Conservation (phyloP, 2,888 invertebrate genomes). For the Eupithecia centaureata region DNA sequence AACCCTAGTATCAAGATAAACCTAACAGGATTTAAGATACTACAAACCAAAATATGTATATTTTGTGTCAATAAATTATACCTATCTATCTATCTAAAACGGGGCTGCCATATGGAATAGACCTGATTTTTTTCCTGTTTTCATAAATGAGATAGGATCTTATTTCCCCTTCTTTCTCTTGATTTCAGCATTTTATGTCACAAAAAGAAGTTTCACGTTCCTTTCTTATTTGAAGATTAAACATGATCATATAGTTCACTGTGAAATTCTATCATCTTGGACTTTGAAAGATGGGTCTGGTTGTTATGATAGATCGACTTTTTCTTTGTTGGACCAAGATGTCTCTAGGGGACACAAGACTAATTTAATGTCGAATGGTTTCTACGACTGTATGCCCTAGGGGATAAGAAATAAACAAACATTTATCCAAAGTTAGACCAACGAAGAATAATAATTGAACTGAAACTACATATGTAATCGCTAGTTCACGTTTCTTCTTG, state of each 20-base stretch:
- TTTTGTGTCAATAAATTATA: no score
- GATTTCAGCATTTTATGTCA: background rate
- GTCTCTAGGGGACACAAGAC: constrained; percentile 46
- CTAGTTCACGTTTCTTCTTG: constrained; percentile 2
- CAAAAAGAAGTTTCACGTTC: no score
- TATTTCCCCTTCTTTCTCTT: no score
- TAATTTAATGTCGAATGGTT: constrained; percentile 54
- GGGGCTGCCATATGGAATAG: no score
- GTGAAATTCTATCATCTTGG: constrained; percentile 50
- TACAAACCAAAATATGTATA: no score
- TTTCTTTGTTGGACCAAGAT: constrained; percentile 45
- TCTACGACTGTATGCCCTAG: constrained; percentile 26
- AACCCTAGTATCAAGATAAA: no score
- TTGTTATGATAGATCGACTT: constrained; percentile 62
- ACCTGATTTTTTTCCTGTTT: no score
- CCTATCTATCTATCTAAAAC: no score
- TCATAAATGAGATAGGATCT: no score
- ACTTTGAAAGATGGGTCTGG: constrained; percentile 60
- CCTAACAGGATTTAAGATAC: no score
- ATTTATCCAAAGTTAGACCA: background rate
- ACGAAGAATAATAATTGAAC: constrained; percentile 2
- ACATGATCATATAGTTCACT: background rate
- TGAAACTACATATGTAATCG: background rate
- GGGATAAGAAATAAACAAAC: constrained; percentile 7
- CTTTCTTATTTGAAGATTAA: constrained; percentile 1